Evolutionary conservation across 2,113 vertebrate species (phyloP).

Genomic region (Xyliphius kryptos): DNA sequence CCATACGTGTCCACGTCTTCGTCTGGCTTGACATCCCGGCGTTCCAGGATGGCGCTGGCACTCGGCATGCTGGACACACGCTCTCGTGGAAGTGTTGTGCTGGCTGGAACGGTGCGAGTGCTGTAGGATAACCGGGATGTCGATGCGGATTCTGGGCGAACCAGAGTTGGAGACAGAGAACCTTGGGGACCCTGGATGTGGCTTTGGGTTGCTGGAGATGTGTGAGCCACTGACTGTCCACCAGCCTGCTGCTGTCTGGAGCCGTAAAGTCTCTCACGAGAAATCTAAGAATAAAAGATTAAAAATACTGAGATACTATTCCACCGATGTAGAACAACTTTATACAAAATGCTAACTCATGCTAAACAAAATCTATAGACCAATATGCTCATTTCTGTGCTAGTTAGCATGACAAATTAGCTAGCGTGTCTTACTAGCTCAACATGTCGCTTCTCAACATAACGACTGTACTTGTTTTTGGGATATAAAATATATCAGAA

Average conservation of each 20-base stretch:
- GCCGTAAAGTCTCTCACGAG: slow-evolving; percentile 74
- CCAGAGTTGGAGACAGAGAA: slow-evolving; percentile 73
- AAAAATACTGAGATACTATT: no score
- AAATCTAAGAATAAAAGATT: no score
- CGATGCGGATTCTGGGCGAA: slow-evolving; percentile 85
- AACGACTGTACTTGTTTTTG: no score
- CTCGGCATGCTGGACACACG: slow-evolving; percentile 66
- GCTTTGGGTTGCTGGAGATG: slow-evolving; percentile 38
- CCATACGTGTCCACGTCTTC: slow-evolving; percentile 76
- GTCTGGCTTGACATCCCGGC: slow-evolving; percentile 85
- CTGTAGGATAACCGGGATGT: slow-evolving; percentile 74
- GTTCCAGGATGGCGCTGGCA: slow-evolving; percentile 82
- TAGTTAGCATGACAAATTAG: no score
- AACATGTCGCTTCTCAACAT: no score
- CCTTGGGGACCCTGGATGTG: slow-evolving; percentile 63
- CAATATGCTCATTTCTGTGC: no score
- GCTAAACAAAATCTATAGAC: no score
- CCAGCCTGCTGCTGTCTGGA: slow-evolving; percentile 62
- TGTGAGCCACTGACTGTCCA: slow-evolving; percentile 48
- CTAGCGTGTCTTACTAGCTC: no score
- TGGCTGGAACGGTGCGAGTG: slow-evolving; percentile 57
- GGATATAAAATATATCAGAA: no score
- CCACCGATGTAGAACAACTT: no score
- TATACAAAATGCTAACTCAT: no score
- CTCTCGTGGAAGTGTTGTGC: slow-evolving; percentile 72